These are phyloP conservation scores for Whitmania pigra DNA, from an alignment of 1,140 invertebrate genomes.

Conservation along the genomic window DNA sequence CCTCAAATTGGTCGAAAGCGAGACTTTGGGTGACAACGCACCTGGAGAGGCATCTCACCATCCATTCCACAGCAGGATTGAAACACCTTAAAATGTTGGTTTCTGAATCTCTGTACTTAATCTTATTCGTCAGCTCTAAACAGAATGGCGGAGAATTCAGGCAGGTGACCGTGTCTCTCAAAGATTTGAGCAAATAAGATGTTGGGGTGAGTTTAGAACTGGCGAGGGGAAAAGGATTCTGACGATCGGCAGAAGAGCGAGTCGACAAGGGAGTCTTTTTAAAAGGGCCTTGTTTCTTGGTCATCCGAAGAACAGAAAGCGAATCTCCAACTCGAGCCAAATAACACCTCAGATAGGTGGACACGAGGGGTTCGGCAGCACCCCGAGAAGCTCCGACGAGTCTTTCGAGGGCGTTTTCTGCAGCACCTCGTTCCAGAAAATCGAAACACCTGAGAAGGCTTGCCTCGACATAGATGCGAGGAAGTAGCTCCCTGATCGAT, in stretches of 20 bases:
- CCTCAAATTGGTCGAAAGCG: too few species aligned
- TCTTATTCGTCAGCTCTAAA: not conserved
- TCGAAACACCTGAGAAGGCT: conserved; percentile 79
- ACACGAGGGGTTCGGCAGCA: conserved; percentile 82
- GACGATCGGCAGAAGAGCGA: not conserved
- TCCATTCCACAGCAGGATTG: not conserved
- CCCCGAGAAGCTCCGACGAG: conserved; percentile 74
- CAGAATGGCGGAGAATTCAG: not conserved
- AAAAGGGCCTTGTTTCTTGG: not conserved
- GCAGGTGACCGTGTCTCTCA: not conserved
- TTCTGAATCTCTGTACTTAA: not conserved
- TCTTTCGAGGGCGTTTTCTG: conserved; percentile 57
- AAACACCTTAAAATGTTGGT: not conserved
- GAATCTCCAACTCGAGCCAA: conserved; percentile 57
- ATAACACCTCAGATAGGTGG: conserved; percentile 77
- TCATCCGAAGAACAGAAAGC: not conserved
- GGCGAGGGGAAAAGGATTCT: conserved; percentile 12
- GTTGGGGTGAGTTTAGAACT: not conserved
- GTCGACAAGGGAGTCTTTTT: too few species aligned
- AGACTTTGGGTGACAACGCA: not conserved
- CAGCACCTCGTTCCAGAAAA: conserved; percentile 63
- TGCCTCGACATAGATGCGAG: conserved; percentile 85
- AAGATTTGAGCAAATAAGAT: not conserved
- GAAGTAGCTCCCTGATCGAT: conserved; percentile 84
- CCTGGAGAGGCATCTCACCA: not conserved